A percentile compares a stretch with the other conserved stretches of the same genome.
Evolutionary conservation across 2,113 vertebrate species (phyloP).

Genomic region (Electrona antarctica): DNA sequence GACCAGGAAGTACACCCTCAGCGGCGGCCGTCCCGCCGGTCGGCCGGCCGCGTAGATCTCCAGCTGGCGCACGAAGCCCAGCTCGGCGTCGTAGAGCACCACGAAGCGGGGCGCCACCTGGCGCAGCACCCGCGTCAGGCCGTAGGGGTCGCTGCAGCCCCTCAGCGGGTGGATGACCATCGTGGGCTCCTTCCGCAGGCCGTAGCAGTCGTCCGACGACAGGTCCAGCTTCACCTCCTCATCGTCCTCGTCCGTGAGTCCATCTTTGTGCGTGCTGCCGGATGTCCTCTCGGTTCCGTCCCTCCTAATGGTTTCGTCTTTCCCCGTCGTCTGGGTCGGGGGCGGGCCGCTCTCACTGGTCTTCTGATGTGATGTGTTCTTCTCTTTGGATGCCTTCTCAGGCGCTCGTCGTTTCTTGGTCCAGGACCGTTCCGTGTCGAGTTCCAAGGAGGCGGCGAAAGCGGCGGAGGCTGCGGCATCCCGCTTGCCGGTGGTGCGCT

Average conservation of each 20-base stretch:
- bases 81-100: constrained; percentile 91
- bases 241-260: constrained; percentile 51
- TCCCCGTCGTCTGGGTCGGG: constrained; percentile 86
- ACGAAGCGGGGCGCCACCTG: constrained; percentile 92
- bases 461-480: constrained; percentile 66
- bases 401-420: constrained; percentile 41
- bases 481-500: constrained; percentile 84
- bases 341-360: too few relatives aligned
- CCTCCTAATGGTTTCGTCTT: constrained; percentile 28
- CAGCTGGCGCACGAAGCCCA: constrained; percentile 93
- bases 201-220: constrained; percentile 88
- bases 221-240: constrained; percentile 80
- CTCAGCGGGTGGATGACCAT: constrained; percentile 91
- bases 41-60: constrained; percentile 92
- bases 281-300: constrained; percentile 43
- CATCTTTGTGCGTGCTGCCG: constrained; percentile 76
- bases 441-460: constrained; percentile 40
- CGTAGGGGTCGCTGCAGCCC: constrained; percentile 91
- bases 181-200: constrained; percentile 88
- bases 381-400: constrained; percentile 67
- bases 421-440: constrained; percentile 61
- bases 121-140: constrained; percentile 87
- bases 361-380: constrained; percentile 63
- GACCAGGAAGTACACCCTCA: constrained; percentile 97
- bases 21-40: constrained; percentile 86